These are phyloP conservation scores for Hydrophis major DNA, from an alignment of 2,797 vertebrate genomes.

Conservation along the genomic window DNA sequence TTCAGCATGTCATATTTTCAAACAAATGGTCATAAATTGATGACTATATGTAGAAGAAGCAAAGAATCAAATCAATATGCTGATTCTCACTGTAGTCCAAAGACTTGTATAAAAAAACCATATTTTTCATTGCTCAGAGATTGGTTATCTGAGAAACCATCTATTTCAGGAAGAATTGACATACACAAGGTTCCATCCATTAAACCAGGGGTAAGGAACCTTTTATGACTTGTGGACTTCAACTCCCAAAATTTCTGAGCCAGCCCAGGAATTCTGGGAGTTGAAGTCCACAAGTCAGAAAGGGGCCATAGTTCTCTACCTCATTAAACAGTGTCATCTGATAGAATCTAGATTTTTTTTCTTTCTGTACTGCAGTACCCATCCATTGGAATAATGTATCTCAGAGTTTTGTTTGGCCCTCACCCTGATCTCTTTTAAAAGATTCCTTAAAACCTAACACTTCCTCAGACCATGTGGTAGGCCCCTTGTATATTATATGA, in stretches of 20 bases:
- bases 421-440: neutral
- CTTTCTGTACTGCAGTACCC: neutral
- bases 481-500: neutral
- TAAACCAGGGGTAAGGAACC: neutral
- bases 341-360: neutral
- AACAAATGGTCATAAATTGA: neutral
- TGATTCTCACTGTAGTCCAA: neutral
- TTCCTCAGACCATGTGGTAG: neutral
- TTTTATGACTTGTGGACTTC: neutral
- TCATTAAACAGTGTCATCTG: neutral
- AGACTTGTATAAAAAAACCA: neutral
- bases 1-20: neutral
- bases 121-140: neutral
- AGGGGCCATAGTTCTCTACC: neutral
- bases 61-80: neutral
- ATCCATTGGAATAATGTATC: neutral
- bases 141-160: neutral
- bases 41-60: neutral
- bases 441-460: neutral
- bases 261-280: neutral
- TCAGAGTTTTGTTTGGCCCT: neutral
- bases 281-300: neutral
- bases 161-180: neutral
- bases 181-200: neutral
- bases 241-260: neutral